phyloP scores from a whole-genome alignment of 2,888 invertebrate species.

The Itoplectis maculator region DNA sequence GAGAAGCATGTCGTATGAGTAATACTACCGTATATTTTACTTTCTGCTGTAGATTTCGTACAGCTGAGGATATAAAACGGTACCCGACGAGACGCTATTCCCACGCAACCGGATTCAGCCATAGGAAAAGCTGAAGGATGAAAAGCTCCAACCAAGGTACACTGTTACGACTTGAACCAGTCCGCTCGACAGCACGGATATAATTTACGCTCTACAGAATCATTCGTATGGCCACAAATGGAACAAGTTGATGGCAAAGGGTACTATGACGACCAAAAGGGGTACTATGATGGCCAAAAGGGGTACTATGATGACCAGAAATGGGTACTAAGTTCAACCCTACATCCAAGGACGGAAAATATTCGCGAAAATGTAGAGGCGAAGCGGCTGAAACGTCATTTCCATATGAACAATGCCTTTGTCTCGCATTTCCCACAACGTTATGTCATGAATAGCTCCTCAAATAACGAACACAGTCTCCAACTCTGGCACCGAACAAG shows the following conservation, averaged over 20 bases:
- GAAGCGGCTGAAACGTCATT: neutral
- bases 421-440: neutral
- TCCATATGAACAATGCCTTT: neutral
- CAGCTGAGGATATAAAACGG: neutral
- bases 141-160: neutral
- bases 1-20: neutral
- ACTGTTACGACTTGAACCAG: no score
- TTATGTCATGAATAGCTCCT: neutral
- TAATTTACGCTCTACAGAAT: no score
- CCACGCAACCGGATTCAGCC: neutral
- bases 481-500: neutral
- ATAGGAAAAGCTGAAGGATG: neutral
- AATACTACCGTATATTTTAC: neutral
- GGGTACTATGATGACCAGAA: no score
- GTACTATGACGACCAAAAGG: no score
- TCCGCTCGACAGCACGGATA: no score
- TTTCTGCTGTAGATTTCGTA: neutral
- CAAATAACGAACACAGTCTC: neutral
- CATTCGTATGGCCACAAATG: no score
- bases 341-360: neutral
- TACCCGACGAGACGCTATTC: neutral
- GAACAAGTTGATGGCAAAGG: no score
- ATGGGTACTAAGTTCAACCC: no score
- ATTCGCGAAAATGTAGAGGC: neutral
- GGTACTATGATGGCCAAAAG: no score